A percentile compares a stretch with the other conserved stretches of the same genome.
These are phyloP conservation scores for Thyatira batis DNA, from an alignment of 2,888 invertebrate species.

Conservation along the genomic window DNA sequence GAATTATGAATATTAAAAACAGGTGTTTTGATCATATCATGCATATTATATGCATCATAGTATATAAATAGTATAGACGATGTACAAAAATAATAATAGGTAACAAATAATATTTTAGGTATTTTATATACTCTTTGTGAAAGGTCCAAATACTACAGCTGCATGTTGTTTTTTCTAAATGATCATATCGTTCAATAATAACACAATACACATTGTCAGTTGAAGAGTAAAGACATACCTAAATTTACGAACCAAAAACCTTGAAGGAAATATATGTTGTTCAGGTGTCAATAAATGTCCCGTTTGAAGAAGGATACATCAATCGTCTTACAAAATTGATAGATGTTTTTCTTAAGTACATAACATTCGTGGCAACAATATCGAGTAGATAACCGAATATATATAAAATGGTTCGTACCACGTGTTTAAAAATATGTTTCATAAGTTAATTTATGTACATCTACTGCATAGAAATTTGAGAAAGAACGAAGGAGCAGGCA, in stretches of 20 bases:
- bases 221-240: neutral
- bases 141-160: too few species aligned
- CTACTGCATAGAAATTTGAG: too few species aligned
- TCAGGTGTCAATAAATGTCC: slow-evolving; percentile 4
- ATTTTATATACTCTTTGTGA: too few species aligned
- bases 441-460: neutral
- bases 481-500: too few species aligned
- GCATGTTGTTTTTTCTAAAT: too few species aligned
- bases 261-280: slow-evolving; percentile 2
- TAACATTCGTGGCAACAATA: neutral
- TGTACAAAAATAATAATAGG: too few species aligned
- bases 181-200: neutral
- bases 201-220: neutral
- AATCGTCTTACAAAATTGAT: slow-evolving; percentile 5
- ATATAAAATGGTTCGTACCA: neutral
- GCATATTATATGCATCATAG: too few species aligned
- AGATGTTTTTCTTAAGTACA: slow-evolving; percentile 5
- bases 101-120: too few species aligned
- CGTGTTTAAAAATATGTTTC: neutral
- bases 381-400: slow-evolving; percentile 1
- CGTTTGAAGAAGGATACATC: slow-evolving; percentile 4
- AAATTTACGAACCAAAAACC: neutral
- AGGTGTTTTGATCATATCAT: too few species aligned
- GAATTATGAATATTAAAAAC: too few species aligned
- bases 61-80: too few species aligned